Evolutionary conservation across 1,140 invertebrate species (phyloP).

Genomic region (Nymphalis io): DNA sequence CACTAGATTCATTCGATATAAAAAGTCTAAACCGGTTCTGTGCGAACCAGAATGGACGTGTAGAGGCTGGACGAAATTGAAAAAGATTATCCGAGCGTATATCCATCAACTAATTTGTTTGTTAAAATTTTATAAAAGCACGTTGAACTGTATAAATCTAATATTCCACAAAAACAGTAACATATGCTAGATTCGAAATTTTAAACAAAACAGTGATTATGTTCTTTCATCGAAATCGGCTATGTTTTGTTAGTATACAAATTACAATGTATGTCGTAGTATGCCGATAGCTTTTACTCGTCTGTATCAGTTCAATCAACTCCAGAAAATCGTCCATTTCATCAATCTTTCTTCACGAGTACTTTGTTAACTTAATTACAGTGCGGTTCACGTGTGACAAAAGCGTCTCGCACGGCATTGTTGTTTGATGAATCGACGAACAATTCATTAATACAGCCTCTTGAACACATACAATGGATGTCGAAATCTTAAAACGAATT

Average conservation of each 20-base stretch:
- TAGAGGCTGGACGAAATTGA: slow-evolving; percentile 5
- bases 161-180: neutral
- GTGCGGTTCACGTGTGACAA: slow-evolving; percentile 63
- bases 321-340: slow-evolving; percentile 42
- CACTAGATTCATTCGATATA: slow-evolving; percentile 3
- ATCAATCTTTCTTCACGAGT: slow-evolving; percentile 53
- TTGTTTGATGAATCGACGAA: slow-evolving; percentile 60
- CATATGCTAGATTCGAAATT: neutral
- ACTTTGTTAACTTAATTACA: slow-evolving; percentile 69
- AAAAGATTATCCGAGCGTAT: neutral
- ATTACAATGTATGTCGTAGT: neutral
- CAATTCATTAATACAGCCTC: slow-evolving; percentile 51
- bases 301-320: slow-evolving; percentile 44
- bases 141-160: neutral
- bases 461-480: slow-evolving; percentile 45
- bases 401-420: slow-evolving; percentile 52
- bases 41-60: slow-evolving; percentile 1
- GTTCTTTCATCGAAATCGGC: too few relatives aligned
- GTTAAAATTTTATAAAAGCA: neutral
- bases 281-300: too few relatives aligned
- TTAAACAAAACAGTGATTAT: too few relatives aligned
- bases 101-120: neutral
- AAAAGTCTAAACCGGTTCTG: slow-evolving; percentile 8
- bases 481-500: slow-evolving; percentile 38
- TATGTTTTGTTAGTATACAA: neutral